Evolutionary conservation across 2,797 vertebrate genomes (phyloP), one percentile per base, ranked within the genome.

Genomic region (Crypturellus tataupa): DNA sequence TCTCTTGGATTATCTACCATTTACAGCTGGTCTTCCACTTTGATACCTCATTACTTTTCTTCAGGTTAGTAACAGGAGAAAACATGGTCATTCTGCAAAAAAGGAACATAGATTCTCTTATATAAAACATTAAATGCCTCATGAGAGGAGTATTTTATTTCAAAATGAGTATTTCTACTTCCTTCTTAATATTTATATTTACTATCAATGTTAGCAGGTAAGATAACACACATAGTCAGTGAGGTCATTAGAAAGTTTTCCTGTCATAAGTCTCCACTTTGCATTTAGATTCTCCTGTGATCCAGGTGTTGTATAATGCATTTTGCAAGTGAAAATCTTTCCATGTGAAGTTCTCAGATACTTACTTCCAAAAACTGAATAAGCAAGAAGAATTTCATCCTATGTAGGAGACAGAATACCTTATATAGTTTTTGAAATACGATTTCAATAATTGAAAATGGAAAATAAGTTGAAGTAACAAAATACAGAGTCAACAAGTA

Each of bases 61-160:
- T 97, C 80, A 87, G 25, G 46, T 98, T 98, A 67, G 96, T 98
- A 96, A 98, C 98, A 42, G 98, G 98, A 72, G 97, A 97, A 97
- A 99, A 99, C 98, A 98, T 98, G 20, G 49, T 95, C 85, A 92
- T 97, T 77, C 99, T 99, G 90, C 10, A 80, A 96, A 84, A 96
- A 83, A 44, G 16, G 35, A 90, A 94, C 87, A 94, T 4, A 92
- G 60, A 58, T 7, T 53, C 5, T 59, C 6, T 47, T 47, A 46
- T 6, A 60, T 15, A 16, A 84, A 75, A 53, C 20, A 75, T 7
- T 60, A 63, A 72, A 37, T 3, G 6, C 18, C 58, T 6, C 16
- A 58, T 9, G 8, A 81, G 5, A 83, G 2, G 81, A 76, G 39
- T 1, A 39, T 3, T 23, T 92, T 58, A 29, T 85, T 85, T 77